Percentiles rank a stretch among this genome's conserved stretches.
Evolutionary conservation across 2,113 vertebrate genomes (phyloP).

Genomic region (Morone chrysops): DNA sequence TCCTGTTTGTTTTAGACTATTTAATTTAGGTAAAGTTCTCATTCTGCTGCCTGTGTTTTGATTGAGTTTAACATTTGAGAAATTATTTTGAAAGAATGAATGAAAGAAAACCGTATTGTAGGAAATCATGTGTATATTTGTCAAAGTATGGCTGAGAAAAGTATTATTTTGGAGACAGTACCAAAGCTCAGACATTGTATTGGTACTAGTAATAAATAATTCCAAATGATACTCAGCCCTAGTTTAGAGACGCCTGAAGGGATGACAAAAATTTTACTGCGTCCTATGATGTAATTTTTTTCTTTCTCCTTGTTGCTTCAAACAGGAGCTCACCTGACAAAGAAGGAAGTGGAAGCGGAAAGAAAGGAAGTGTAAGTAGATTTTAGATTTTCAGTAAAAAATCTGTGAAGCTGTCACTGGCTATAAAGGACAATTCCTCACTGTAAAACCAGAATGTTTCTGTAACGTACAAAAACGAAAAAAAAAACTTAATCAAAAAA

Average conservation of each 20-base stretch:
- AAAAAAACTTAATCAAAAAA: no score
- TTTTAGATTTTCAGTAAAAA: not conserved
- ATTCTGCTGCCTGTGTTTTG: no score
- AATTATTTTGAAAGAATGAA: not conserved
- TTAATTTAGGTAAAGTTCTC: not conserved
- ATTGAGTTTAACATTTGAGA: no score
- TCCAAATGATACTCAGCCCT: not conserved
- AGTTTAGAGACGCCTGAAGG: not conserved
- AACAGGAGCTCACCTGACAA: constrained; percentile 95
- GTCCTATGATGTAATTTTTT: not conserved
- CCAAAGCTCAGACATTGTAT: not conserved
- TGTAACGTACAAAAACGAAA: no score
- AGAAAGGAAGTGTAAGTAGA: constrained; percentile 72
- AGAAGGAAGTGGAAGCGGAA: constrained; percentile 92
- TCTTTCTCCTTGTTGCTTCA: constrained; percentile 21
- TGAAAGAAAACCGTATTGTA: not conserved
- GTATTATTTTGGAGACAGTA: not conserved
- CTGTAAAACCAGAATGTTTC: no score
- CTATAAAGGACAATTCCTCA: not conserved
- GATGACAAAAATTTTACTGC: not conserved
- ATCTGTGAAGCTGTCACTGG: not conserved
- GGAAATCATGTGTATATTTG: not conserved
- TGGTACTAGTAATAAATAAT: not conserved
- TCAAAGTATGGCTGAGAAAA: not conserved
- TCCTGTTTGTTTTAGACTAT: no score